Base-by-base conservation (phyloP, 2,113 vertebrate species). In the Opisthocomus hoazin region DNA sequence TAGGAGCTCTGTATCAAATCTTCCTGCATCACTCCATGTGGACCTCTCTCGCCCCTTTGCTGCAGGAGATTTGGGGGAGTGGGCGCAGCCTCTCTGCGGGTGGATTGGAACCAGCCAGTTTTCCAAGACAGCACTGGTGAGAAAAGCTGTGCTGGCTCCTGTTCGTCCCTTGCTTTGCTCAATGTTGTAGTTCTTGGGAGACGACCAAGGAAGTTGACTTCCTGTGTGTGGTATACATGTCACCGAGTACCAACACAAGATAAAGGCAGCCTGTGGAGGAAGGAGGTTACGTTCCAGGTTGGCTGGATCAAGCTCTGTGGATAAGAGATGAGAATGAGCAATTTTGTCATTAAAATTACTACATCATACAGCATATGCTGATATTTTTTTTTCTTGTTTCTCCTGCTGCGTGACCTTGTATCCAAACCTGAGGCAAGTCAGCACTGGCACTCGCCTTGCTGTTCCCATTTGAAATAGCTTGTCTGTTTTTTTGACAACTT, bases 381-480 rank as follows among this genome's bases (percentile, higher is more conserved):
- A 13, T 53, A n/a, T 48, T 37, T 60, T 70, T 87, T 90, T 19
- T 12, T 4, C 13, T 65, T 1, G 2, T 61, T 65, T 90, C 34
- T 86, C 43, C 45, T 82, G 8, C 43, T 87, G 0, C 19, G 21
- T 93, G 91, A 95, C 92, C 94, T 95, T 95, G 83, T 80, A 77
- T 93, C 58, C 4, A 3, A 77, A 80, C 85, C 77, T 58, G 23
- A 64, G 65, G 90, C 87, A 70, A 81, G 64, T 96, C 30, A 64
- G 37, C 18, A 8, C 39, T 76, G 65, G 14, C 29, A 11, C 11
- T 71, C 54, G 26, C 70, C 36, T 81, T 10, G 3, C 65, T 87
- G 41, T 64, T 81, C 9, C 43, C 2, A 1, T 94, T 80, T 91
- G 69, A 80, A 93, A 34, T 43, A 90, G 56, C 20, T 32, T 95